phyloP scores from a whole-genome alignment of 1,140 invertebrate genomes.

The Bombus ignitus region DNA sequence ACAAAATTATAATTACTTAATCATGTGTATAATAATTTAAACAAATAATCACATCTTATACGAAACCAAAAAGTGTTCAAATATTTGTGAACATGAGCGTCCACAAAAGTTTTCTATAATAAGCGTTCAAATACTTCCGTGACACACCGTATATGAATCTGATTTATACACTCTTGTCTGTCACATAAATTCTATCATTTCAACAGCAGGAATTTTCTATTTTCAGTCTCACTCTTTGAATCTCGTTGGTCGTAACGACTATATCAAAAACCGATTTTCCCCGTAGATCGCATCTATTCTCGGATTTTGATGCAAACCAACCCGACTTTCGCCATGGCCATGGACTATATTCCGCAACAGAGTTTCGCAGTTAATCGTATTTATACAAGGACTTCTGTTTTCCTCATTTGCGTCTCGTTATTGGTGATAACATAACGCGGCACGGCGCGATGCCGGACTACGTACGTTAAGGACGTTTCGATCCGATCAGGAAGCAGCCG shows the following conservation, averaged over 20 bases:
- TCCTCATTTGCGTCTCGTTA: conserved; percentile 48
- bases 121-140: too few relatives aligned
- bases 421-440: conserved; percentile 16
- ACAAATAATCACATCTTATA: too few relatives aligned
- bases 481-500: conserved; percentile 23
- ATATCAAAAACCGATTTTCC: not conserved
- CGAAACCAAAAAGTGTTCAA: too few relatives aligned
- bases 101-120: too few relatives aligned
- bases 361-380: conserved; percentile 17
- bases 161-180: too few relatives aligned
- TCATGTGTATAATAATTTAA: too few relatives aligned
- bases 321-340: conserved; percentile 23
- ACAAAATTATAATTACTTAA: too few relatives aligned
- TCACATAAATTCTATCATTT: not conserved
- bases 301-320: not conserved
- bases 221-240: not conserved
- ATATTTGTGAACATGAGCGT: too few relatives aligned
- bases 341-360: conserved; percentile 17
- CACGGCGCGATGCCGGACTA: not conserved
- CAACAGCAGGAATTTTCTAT: too few relatives aligned
- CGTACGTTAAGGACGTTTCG: conserved; percentile 18
- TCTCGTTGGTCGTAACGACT: not conserved
- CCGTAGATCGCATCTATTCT: not conserved
- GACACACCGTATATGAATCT: too few relatives aligned
- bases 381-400: conserved; percentile 23